A percentile compares a stretch with the other conserved stretches of the same genome.
phyloP scores from a whole-genome alignment of 2,113 vertebrate genomes.

The Alligator sinensis region DNA sequence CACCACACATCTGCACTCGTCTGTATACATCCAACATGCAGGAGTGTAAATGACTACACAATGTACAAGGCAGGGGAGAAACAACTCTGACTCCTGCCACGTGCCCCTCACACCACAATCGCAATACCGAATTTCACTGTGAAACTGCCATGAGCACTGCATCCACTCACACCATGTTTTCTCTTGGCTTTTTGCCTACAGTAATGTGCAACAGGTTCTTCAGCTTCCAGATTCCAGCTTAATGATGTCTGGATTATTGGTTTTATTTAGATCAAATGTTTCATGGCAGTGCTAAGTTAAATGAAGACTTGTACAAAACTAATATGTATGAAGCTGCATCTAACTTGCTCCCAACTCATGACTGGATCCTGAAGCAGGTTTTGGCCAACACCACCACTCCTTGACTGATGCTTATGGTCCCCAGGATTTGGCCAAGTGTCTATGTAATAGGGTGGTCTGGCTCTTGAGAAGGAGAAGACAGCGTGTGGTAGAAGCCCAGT shows the following conservation, averaged over 20 bases:
- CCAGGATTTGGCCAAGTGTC: background rate
- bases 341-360: accelerated
- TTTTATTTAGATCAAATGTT: background rate
- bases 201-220: background rate
- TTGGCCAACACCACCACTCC: background rate
- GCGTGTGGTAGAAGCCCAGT: no score
- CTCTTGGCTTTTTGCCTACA: background rate
- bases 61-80: background rate
- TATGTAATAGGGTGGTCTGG: background rate
- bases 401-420: background rate
- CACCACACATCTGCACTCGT: no score
- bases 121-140: background rate
- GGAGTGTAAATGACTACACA: background rate
- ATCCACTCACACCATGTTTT: background rate
- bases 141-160: background rate
- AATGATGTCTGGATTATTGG: background rate
- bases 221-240: background rate
- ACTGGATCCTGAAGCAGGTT: background rate
- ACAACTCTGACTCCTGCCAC: background rate
- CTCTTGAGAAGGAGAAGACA: no score
- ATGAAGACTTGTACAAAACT: background rate
- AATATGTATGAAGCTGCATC: background rate
- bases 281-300: background rate
- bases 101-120: background rate
- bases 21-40: background rate